Evolutionary conservation across 2,113 vertebrate genomes (phyloP).

Genomic region (Eulemur rufifrons): DNA sequence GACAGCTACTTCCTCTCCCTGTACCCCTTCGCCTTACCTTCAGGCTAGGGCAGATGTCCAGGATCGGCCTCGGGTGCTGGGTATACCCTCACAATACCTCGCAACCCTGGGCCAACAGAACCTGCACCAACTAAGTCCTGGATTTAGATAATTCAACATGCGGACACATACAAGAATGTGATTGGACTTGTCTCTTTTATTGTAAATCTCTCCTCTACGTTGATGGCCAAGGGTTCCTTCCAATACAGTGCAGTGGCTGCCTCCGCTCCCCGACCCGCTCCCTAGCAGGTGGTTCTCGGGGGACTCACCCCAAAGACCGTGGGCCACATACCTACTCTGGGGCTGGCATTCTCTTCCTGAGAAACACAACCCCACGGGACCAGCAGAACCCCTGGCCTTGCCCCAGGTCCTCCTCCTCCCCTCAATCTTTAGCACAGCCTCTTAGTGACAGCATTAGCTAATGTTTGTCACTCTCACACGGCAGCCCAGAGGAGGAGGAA

Average conservation of each 20-base stretch:
- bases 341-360: background rate
- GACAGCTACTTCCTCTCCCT: background rate
- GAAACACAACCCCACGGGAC: background rate
- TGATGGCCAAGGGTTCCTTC: background rate
- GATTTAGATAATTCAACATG: background rate
- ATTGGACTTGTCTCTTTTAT: background rate
- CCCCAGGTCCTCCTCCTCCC: background rate
- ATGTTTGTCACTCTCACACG: background rate
- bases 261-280: background rate
- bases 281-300: background rate
- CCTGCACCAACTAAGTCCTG: background rate
- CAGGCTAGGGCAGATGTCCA: background rate
- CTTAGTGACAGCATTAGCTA: background rate
- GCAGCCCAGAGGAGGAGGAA: conserved; percentile 11
- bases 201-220: background rate
- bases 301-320: background rate
- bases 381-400: background rate
- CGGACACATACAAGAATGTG: background rate
- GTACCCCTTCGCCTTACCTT: background rate
- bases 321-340: background rate
- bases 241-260: background rate
- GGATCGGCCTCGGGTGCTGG: background rate
- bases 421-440: background rate
- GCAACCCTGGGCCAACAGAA: background rate
- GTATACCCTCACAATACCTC: background rate